These are phyloP conservation scores for Myiopsitta monachus DNA, from an alignment of 2,113 vertebrate genomes.

Conservation along the genomic window DNA sequence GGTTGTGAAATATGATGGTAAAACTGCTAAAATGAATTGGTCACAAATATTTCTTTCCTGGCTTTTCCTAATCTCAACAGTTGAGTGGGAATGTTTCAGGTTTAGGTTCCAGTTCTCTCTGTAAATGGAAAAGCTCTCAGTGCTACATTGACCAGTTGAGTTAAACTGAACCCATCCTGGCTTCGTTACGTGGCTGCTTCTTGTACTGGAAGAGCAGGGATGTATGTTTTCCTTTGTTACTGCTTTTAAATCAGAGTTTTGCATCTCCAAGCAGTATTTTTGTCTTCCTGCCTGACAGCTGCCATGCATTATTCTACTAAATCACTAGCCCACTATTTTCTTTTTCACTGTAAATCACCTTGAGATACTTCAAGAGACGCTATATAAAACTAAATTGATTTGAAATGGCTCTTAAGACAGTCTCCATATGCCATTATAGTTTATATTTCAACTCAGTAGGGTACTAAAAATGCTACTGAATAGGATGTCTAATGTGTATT, in stretches of 20 bases:
- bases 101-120: constrained; percentile 15
- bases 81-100: not conserved
- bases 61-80: constrained; percentile 32
- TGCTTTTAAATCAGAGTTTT: constrained; percentile 24
- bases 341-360: constrained; percentile 55
- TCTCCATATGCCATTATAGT: constrained; percentile 53
- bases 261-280: constrained; percentile 1
- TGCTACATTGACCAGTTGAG: not conserved
- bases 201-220: not conserved
- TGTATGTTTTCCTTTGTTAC: not conserved
- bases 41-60: constrained; percentile 53
- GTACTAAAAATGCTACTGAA: constrained; percentile 62
- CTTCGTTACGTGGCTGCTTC: constrained; percentile 3
- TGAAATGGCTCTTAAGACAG: constrained; percentile 61
- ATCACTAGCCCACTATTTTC: constrained; percentile 55
- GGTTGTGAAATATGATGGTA: constrained; percentile 57
- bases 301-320: constrained; percentile 16
- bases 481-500: constrained; percentile 43
- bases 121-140: not conserved
- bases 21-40: constrained; percentile 55
- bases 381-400: constrained; percentile 65
- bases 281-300: constrained; percentile 31
- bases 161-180: not conserved
- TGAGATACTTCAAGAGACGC: constrained; percentile 33
- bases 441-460: constrained; percentile 54